phyloP scores from a whole-genome alignment of 1,140 invertebrate species.

The Batillaria attramentaria region DNA sequence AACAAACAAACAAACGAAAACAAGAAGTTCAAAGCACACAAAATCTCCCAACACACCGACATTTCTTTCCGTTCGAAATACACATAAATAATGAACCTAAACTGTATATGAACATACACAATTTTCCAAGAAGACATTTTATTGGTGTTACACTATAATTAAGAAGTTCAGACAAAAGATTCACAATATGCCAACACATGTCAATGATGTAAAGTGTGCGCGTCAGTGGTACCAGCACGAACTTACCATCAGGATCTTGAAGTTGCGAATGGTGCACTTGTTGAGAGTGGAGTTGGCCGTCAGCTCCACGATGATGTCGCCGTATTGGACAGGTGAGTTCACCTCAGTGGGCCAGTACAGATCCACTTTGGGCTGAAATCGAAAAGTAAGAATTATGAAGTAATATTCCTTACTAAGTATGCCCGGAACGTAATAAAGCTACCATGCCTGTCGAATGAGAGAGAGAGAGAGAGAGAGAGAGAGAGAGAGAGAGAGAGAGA shows the following conservation, averaged over 20 bases:
- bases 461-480: background rate
- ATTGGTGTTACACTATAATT: background rate
- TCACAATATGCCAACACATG: background rate
- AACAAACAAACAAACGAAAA: background rate
- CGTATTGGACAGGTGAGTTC: slow-evolving; percentile 50
- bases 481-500: background rate
- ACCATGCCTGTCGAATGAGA: background rate
- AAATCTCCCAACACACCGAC: background rate
- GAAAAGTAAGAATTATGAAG: background rate
- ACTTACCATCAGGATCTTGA: slow-evolving; percentile 48
- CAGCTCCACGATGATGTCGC: slow-evolving; percentile 52
- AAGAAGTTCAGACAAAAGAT: background rate
- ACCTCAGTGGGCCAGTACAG: slow-evolving; percentile 56
- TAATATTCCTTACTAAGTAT: background rate
- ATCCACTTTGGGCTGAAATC: slow-evolving; percentile 52
- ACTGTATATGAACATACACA: background rate
- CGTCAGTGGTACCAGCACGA: background rate
- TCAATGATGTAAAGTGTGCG: background rate
- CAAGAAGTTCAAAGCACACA: background rate
- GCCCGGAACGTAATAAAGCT: background rate
- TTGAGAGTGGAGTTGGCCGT: slow-evolving; percentile 47
- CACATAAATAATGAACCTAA: background rate
- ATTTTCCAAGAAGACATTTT: background rate
- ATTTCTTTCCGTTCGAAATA: background rate
- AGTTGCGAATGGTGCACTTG: slow-evolving; percentile 53